These are phyloP conservation scores for Tillus elongatus DNA, from an alignment of 2,888 invertebrate genomes.

Conservation along the genomic window DNA sequence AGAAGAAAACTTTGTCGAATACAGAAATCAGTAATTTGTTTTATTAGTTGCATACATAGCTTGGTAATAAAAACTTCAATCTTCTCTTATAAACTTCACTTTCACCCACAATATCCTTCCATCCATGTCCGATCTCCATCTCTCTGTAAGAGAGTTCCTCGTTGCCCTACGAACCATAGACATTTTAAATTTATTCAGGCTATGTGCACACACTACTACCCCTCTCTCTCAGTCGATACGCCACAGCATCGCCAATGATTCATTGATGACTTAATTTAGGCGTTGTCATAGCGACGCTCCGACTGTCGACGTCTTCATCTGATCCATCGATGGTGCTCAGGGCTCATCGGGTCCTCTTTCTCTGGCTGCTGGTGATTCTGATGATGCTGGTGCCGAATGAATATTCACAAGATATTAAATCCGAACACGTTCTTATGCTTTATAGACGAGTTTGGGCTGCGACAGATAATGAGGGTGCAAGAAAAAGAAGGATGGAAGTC, in stretches of 20 bases:
- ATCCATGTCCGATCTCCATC: too few relatives aligned
- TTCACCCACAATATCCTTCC: too few relatives aligned
- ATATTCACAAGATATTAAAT: slow-evolving; percentile 46
- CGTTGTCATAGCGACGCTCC: slow-evolving; percentile 37
- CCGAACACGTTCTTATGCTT: slow-evolving; percentile 40
- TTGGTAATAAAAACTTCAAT: too few relatives aligned
- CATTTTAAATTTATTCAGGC: slow-evolving; percentile 38
- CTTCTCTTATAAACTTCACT: too few relatives aligned
- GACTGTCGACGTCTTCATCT: slow-evolving; percentile 29
- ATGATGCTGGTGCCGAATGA: slow-evolving; percentile 39
- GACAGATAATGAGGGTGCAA: slow-evolving; percentile 8
- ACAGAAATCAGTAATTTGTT: too few relatives aligned
- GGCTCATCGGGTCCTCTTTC: slow-evolving; percentile 26
- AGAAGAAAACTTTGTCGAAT: too few relatives aligned
- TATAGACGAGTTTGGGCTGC: slow-evolving; percentile 20
- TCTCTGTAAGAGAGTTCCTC: too few relatives aligned
- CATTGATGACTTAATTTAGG: slow-evolving; percentile 43
- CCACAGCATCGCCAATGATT: slow-evolving; percentile 39
- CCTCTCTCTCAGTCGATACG: slow-evolving; percentile 25
- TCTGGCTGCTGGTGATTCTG: too few relatives aligned
- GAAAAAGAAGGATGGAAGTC: slow-evolving; percentile 8
- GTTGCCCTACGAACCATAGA: too few relatives aligned
- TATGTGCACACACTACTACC: slow-evolving; percentile 12
- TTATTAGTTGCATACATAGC: too few relatives aligned
- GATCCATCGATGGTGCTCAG: slow-evolving; percentile 21